Percentiles rank a stretch among this genome's conserved stretches.
These are phyloP conservation scores for Euplagia quadripunctaria DNA, from an alignment of 2,888 invertebrate species.

Conservation along the genomic window DNA sequence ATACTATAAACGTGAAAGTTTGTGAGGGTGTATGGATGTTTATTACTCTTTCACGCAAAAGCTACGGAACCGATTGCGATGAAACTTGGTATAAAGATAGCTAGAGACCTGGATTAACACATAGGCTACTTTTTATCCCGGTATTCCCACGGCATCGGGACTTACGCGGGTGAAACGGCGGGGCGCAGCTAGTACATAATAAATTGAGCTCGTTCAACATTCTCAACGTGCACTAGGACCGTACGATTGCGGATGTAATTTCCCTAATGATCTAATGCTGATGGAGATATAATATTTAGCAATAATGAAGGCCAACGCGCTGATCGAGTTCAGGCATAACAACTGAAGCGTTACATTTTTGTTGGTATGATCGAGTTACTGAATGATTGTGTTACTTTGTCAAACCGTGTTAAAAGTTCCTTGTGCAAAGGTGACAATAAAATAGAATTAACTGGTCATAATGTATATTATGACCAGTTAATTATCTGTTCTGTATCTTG, in stretches of 20 bases:
- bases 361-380: constrained; percentile 37
- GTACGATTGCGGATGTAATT: constrained; percentile 49
- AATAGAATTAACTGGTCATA: not conserved
- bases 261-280: constrained; percentile 39
- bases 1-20: no score
- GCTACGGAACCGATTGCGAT: no score
- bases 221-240: constrained; percentile 25
- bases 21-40: no score
- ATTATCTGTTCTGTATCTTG: no score
- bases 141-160: no score
- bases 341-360: constrained; percentile 40
- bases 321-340: constrained; percentile 48
- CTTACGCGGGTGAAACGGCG: no score
- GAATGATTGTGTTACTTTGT: constrained; percentile 9
- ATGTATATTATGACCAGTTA: no score
- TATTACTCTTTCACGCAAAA: no score
- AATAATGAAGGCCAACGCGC: constrained; percentile 47
- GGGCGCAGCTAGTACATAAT: not conserved
- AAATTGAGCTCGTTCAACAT: not conserved
- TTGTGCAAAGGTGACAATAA: not conserved
- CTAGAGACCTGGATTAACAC: no score
- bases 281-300: constrained; percentile 48
- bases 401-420: not conserved
- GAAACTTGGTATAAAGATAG: no score
- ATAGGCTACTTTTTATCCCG: no score